These are phyloP conservation scores for Oscheius sp. DNA, from an alignment of 2,888 invertebrate species.

Conservation along the genomic window DNA sequence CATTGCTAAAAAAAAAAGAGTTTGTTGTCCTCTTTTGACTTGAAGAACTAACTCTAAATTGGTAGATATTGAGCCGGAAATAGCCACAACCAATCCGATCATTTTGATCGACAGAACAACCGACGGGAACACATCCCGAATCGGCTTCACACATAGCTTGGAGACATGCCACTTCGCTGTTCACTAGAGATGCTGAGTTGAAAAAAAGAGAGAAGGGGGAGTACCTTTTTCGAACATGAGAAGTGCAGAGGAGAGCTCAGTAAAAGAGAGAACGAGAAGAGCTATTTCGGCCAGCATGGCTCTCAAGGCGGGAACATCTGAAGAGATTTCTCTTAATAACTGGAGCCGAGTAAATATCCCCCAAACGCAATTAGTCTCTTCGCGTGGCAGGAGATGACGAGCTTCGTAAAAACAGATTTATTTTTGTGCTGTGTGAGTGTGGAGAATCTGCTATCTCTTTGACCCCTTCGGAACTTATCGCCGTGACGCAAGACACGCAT, in stretches of 20 bases:
- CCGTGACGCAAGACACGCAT: too few species aligned
- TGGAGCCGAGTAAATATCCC: too few species aligned
- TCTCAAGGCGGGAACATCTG: conserved; percentile 30
- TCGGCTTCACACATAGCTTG: conserved; percentile 67
- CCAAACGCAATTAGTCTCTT: too few species aligned
- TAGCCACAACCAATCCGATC: conserved; percentile 67
- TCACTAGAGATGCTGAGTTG: conserved; percentile 50
- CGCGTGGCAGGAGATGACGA: too few species aligned
- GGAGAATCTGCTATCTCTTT: too few species aligned
- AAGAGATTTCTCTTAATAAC: too few species aligned
- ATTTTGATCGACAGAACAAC: conserved; percentile 62
- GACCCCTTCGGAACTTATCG: too few species aligned
- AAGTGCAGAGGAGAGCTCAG: conserved; percentile 16
- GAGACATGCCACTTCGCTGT: conserved; percentile 63
- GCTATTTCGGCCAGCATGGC: conserved; percentile 17
- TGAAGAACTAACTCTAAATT: conserved; percentile 56
- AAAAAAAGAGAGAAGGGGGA: neutral
- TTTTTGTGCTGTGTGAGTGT: too few species aligned
- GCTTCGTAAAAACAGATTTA: too few species aligned
- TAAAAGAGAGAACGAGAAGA: conserved; percentile 18
- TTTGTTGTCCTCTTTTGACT: neutral
- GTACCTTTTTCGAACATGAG: conserved; percentile 38
- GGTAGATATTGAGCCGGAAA: conserved; percentile 68
- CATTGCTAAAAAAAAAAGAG: conserved; percentile 57
- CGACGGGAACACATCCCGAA: conserved; percentile 65